Evolutionary conservation across 2,797 vertebrate genomes (phyloP).

Genomic region (Myiotriccus ornatus): DNA sequence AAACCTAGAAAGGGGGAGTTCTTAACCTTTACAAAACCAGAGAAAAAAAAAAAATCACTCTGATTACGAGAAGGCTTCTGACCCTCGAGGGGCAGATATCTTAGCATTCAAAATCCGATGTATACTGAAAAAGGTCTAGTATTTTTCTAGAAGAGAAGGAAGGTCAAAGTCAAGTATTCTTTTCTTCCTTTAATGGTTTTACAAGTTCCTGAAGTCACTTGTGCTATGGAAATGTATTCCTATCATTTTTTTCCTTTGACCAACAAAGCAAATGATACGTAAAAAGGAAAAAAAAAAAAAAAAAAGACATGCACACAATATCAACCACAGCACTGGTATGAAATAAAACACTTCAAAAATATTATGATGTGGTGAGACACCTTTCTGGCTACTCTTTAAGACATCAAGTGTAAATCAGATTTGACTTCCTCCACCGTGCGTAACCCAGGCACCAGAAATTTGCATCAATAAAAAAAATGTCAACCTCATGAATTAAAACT

Average conservation of each 20-base stretch:
- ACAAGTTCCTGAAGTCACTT: not conserved
- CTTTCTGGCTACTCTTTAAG: not conserved
- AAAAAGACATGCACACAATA: not conserved
- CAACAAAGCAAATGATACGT: not conserved
- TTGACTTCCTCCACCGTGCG: not conserved
- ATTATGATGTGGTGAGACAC: not conserved
- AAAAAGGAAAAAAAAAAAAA: not conserved
- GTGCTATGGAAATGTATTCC: not conserved
- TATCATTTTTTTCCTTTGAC: not conserved
- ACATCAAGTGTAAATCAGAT: not conserved
- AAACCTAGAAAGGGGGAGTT: not conserved
- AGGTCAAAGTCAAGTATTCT: not conserved
- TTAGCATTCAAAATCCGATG: not conserved
- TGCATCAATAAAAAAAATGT: not conserved
- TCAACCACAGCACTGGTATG: not conserved
- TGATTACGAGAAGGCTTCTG: not conserved
- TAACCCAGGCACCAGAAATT: not conserved
- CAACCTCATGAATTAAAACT: not conserved
- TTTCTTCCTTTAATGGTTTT: not conserved
- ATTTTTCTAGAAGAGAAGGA: not conserved
- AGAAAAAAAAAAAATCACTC: not conserved
- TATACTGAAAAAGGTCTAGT: not conserved
- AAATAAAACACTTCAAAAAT: constrained; percentile 2
- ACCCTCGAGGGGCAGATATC: not conserved
- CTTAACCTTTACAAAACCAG: not conserved